These are phyloP conservation scores for Himalopsyche phryganea DNA, from an alignment of 1,140 invertebrate genomes.

Conservation along the genomic window DNA sequence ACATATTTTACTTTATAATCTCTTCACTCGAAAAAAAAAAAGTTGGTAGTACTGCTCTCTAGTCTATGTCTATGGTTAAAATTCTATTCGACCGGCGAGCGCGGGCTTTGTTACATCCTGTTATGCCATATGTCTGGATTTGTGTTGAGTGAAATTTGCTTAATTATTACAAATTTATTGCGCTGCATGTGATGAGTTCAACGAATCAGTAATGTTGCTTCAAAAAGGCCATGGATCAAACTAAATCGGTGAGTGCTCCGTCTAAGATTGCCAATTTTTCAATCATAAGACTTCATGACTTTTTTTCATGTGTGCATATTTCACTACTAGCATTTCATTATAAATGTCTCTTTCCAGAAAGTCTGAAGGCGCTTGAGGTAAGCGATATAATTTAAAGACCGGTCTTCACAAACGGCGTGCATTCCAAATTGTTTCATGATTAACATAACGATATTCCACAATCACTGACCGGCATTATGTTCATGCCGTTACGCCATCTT, in stretches of 20 bases:
- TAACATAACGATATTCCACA: too few species aligned
- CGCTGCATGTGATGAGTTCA: constrained; percentile 46
- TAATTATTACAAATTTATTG: constrained; percentile 38
- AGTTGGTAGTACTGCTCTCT: too few species aligned
- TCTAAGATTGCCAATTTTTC: constrained; percentile 5
- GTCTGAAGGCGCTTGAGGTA: constrained; percentile 53
- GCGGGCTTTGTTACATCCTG: constrained; percentile 52
- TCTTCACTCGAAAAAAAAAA: too few species aligned
- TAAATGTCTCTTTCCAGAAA: constrained; percentile 55
- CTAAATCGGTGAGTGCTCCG: constrained; percentile 50
- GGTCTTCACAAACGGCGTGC: too few species aligned
- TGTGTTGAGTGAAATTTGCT: constrained; percentile 39
- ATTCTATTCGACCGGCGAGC: constrained; percentile 39
- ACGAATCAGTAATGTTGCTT: constrained; percentile 53
- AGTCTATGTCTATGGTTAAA: too few species aligned
- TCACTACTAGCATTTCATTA: constrained; percentile 55
- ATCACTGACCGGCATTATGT: too few species aligned
- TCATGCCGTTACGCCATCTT: too few species aligned
- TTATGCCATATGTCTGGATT: constrained; percentile 48
- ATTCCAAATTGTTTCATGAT: too few species aligned
- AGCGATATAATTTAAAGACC: constrained; percentile 37
- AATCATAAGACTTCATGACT: constrained; percentile 36
- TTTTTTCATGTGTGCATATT: constrained; percentile 56
- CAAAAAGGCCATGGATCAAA: constrained; percentile 54
- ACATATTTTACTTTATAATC: too few species aligned